phyloP scores from a whole-genome alignment of 1,140 invertebrate genomes.

The Apis cerana region DNA sequence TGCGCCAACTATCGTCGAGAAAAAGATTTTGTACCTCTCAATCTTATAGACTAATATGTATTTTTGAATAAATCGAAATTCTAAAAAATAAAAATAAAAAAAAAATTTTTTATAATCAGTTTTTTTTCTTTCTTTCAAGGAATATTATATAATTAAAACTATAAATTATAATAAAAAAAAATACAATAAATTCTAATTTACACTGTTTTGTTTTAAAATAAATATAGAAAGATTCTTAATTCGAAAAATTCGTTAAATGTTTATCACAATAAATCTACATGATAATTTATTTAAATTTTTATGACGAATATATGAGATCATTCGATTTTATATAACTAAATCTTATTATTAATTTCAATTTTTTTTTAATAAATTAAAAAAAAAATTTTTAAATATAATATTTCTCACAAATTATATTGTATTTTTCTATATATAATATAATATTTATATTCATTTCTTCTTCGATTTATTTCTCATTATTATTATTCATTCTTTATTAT shows the following conservation, averaged over 20 bases:
- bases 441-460: neutral
- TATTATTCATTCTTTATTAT: too few species aligned
- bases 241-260: neutral
- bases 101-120: neutral
- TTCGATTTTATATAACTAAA: slow-evolving; percentile 28
- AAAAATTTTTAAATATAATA: too few species aligned
- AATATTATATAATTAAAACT: too few species aligned
- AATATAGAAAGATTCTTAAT: neutral
- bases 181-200: neutral
- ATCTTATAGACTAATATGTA: neutral
- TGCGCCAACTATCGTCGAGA: too few species aligned
- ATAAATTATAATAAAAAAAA: too few species aligned
- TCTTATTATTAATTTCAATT: slow-evolving; percentile 26
- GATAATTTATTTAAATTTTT: neutral
- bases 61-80: too few species aligned
- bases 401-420: too few species aligned
- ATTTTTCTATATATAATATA: too few species aligned
- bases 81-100: too few species aligned
- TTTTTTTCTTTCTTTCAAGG: neutral
- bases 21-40: neutral
- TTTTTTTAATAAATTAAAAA: too few species aligned
- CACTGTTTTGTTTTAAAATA: neutral
- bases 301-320: neutral
- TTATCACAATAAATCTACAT: neutral
- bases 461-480: too few species aligned